These are phyloP conservation scores for Sphaerodactylus townsendi DNA, from an alignment of 2,113 vertebrate species.

Conservation along the genomic window DNA sequence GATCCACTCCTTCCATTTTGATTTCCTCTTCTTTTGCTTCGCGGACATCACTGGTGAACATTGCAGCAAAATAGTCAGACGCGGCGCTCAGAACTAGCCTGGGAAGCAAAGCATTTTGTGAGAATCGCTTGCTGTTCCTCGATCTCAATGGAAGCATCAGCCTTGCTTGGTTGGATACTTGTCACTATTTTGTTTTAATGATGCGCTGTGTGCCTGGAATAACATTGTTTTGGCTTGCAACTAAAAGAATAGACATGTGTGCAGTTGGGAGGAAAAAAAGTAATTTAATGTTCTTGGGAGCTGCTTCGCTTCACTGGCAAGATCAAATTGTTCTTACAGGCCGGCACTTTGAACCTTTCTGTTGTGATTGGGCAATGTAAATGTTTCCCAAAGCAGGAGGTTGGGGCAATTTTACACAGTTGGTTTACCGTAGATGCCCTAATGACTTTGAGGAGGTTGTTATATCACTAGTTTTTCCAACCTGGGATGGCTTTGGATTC, in stretches of 20 bases:
- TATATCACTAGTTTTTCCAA: no score
- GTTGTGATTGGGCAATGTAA: background rate
- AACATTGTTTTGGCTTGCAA: accelerated
- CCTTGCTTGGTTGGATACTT: background rate
- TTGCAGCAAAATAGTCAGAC: conserved; percentile 97
- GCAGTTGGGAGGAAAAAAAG: conserved; percentile 9
- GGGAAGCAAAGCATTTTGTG: conserved; percentile 47
- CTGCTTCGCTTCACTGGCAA: background rate
- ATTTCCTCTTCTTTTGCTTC: conserved; percentile 97
- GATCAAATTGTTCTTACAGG: background rate
- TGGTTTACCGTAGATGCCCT: background rate
- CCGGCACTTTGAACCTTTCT: background rate
- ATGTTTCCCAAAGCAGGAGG: accelerated
- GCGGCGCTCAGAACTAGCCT: conserved; percentile 94
- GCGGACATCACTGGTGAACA: conserved; percentile 95
- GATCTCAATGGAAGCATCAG: background rate
- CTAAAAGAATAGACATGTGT: background rate
- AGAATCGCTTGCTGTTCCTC: background rate
- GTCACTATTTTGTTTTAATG: background rate
- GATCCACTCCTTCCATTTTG: conserved; percentile 96
- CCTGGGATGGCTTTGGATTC: no score
- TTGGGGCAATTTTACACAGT: background rate
- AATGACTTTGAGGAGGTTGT: background rate
- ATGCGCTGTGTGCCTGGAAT: background rate
- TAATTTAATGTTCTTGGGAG: conserved; percentile 16